Evolutionary conservation across 2,797 vertebrate species (phyloP).

Genomic region (Gephyroberyx darwinii): DNA sequence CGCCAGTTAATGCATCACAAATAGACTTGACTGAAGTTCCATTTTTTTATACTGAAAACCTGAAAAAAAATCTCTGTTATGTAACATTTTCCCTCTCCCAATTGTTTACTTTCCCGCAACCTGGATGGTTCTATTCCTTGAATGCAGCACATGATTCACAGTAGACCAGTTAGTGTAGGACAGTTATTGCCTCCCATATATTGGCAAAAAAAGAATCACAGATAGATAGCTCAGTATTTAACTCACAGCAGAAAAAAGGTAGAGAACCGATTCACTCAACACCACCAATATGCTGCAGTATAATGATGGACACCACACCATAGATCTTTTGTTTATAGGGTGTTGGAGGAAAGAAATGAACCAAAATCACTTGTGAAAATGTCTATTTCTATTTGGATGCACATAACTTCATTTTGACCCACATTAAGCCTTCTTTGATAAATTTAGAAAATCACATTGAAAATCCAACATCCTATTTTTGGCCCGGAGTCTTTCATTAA

Average conservation of each 20-base stretch:
- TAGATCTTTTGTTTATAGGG: constrained; percentile 59
- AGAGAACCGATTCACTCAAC: background rate
- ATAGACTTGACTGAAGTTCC: background rate
- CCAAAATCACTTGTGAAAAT: constrained; percentile 45
- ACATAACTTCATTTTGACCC: constrained; percentile 18
- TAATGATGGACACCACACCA: constrained; percentile 66
- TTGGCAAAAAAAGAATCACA: constrained; percentile 17
- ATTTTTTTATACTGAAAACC: no score
- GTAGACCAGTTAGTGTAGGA: constrained; percentile 47
- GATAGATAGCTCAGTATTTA: constrained; percentile 15
- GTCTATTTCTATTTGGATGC: constrained; percentile 44
- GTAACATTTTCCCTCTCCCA: background rate
- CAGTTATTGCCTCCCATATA: constrained; percentile 53
- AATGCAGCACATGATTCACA: constrained; percentile 44
- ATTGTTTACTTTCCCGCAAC: constrained; percentile 39
- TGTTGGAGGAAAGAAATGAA: constrained; percentile 59
- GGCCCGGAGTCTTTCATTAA: constrained; percentile 18
- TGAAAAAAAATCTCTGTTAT: background rate
- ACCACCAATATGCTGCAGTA: background rate
- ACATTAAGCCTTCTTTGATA: constrained; percentile 12
- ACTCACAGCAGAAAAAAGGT: constrained; percentile 16
- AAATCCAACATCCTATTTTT: constrained; percentile 12
- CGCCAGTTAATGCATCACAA: background rate
- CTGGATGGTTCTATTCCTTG: constrained; percentile 33
- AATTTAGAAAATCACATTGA: constrained; percentile 42